Evolutionary conservation across 2,888 invertebrate genomes (phyloP).

Genomic region (Periphyllus acericola): DNA sequence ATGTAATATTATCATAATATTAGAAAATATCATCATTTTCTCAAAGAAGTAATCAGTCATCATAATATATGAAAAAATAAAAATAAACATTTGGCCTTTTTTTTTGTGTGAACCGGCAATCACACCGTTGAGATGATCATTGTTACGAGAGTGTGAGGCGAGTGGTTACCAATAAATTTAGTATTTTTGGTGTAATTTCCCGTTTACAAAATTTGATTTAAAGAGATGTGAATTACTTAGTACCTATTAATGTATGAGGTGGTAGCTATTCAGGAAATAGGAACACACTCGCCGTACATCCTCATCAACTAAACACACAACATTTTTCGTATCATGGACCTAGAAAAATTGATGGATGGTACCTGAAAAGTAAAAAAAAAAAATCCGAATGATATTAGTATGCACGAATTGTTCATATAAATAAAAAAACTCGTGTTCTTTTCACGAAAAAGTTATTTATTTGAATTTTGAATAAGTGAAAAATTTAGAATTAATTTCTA

Average conservation of each 20-base stretch:
- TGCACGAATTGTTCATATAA: slow-evolving; percentile 32
- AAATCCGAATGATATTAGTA: slow-evolving; percentile 61
- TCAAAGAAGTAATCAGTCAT: slow-evolving; percentile 20
- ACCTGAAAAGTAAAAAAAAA: slow-evolving; percentile 60
- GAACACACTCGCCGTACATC: slow-evolving; percentile 62
- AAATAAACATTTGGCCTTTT: slow-evolving; percentile 16
- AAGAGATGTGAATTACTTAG: slow-evolving; percentile 56
- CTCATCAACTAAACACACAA: slow-evolving; percentile 61
- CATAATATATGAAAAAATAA: slow-evolving; percentile 36
- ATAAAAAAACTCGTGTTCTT: slow-evolving; percentile 40
- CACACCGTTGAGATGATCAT: slow-evolving; percentile 51
- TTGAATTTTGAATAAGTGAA: background rate
- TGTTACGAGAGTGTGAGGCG: slow-evolving; percentile 62
- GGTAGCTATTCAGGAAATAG: slow-evolving; percentile 61
- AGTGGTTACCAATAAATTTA: slow-evolving; percentile 60
- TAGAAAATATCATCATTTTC: slow-evolving; percentile 45
- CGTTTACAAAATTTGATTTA: slow-evolving; percentile 61
- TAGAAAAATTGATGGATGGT: slow-evolving; percentile 59
- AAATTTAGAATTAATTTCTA: background rate
- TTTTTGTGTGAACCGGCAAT: slow-evolving; percentile 37
- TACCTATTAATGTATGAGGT: slow-evolving; percentile 61
- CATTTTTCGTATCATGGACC: slow-evolving; percentile 61
- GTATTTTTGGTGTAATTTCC: slow-evolving; percentile 56
- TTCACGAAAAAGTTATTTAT: slow-evolving; percentile 28
- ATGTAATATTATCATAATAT: background rate